These are phyloP conservation scores for Pavo muticus DNA, from an alignment of 2,113 vertebrate genomes.

Conservation along the genomic window DNA sequence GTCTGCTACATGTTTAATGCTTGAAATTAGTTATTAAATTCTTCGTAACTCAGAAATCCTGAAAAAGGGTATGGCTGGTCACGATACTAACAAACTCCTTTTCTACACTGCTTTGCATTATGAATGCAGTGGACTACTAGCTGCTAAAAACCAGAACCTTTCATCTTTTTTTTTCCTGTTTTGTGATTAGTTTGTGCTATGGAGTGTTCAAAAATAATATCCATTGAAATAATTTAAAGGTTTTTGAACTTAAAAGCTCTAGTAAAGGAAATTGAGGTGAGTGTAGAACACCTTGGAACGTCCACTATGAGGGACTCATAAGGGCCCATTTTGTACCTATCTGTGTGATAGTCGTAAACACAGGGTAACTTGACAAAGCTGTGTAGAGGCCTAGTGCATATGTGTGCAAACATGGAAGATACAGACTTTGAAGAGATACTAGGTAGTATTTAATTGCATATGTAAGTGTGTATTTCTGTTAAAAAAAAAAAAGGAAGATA, in stretches of 20 bases:
- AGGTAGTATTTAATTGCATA: background rate
- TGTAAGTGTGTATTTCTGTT: background rate
- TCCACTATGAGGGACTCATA: accelerated
- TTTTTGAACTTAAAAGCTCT: constrained; percentile 51
- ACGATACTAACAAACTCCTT: background rate
- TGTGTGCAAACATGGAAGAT: background rate
- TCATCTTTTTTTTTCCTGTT: constrained; percentile 16
- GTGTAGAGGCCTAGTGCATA: too few relatives aligned
- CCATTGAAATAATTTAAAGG: constrained; percentile 50
- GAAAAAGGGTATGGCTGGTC: background rate
- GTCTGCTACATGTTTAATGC: background rate
- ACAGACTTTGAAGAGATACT: background rate
- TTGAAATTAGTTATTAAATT: constrained; percentile 4
- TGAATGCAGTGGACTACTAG: background rate
- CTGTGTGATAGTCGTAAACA: background rate
- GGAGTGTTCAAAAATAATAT: constrained; percentile 7
- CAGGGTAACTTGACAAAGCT: background rate
- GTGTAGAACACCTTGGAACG: background rate
- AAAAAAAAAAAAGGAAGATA: background rate
- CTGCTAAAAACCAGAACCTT: background rate
- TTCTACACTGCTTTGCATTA: constrained; percentile 20
- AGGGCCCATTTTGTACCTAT: background rate
- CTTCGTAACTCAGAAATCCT: background rate
- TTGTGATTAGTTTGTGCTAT: constrained; percentile 29
- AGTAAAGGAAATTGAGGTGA: background rate